phyloP scores from a whole-genome alignment of 1,140 invertebrate species.

The Heterodera schachtii region DNA sequence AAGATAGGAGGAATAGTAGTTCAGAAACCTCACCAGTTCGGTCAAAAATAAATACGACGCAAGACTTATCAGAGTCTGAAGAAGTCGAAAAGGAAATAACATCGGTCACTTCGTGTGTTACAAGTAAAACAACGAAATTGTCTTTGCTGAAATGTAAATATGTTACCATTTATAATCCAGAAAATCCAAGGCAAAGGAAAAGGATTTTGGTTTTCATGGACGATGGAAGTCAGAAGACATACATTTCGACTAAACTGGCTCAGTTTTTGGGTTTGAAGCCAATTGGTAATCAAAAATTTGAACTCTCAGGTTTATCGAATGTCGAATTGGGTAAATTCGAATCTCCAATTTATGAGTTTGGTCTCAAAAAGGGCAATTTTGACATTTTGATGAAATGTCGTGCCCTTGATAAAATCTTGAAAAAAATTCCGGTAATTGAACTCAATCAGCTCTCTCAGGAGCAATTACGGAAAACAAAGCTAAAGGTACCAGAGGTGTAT shows the following conservation, averaged over 20 bases:
- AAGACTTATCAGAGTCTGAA: no score
- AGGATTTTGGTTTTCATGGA: not conserved
- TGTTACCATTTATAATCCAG: conserved; percentile 4
- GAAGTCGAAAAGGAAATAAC: not conserved
- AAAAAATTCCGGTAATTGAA: no score
- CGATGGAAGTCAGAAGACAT: conserved; percentile 1
- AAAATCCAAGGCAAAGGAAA: not conserved
- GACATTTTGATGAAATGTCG: no score
- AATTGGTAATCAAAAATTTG: not conserved
- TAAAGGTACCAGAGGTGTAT: no score
- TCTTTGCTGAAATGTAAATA: not conserved
- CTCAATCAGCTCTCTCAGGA: no score
- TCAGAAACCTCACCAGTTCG: not conserved
- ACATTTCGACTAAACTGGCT: not conserved
- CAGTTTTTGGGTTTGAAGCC: not conserved
- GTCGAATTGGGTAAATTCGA: no score
- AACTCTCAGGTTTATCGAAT: not conserved
- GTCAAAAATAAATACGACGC: not conserved
- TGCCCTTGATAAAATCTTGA: no score
- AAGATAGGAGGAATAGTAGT: not conserved
- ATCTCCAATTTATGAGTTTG: no score
- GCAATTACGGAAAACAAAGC: no score
- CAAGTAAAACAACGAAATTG: not conserved
- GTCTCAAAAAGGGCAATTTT: no score
- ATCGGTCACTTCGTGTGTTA: not conserved